Percentiles rank a stretch among this genome's conserved stretches.
phyloP scores from a whole-genome alignment of 1,140 invertebrate genomes.

The Eciton burchellii region DNA sequence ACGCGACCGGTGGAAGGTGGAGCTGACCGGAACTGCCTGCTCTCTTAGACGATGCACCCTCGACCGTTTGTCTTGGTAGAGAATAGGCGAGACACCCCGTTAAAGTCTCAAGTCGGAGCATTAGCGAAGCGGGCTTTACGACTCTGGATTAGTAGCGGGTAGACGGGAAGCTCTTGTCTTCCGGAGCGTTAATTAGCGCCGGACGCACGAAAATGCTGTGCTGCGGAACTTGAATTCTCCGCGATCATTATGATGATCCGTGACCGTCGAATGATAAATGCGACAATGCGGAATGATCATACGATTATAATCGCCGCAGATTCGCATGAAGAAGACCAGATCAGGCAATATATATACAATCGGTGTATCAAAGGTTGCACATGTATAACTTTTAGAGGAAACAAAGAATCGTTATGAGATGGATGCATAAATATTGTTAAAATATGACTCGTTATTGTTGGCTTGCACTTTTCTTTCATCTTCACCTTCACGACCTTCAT shows the following conservation, averaged over 20 bases:
- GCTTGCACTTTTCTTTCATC: too few species aligned
- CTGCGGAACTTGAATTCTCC: background rate
- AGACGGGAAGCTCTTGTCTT: slow-evolving; percentile 41
- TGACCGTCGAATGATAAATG: too few species aligned
- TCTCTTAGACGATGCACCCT: slow-evolving; percentile 61
- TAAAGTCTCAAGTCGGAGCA: slow-evolving; percentile 45
- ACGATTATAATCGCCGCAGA: too few species aligned
- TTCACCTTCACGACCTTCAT: too few species aligned
- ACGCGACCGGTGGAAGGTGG: slow-evolving; percentile 38
- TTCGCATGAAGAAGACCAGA: too few species aligned
- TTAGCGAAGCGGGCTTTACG: slow-evolving; percentile 26
- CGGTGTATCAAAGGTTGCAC: too few species aligned
- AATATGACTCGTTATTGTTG: too few species aligned
- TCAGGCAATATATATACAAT: too few species aligned
- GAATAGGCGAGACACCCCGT: slow-evolving; percentile 50
- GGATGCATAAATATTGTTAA: too few species aligned
- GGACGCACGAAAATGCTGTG: slow-evolving; percentile 8
- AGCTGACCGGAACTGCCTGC: slow-evolving; percentile 61
- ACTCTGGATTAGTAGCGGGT: slow-evolving; percentile 26
- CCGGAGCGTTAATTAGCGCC: slow-evolving; percentile 40
- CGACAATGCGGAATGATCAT: too few species aligned
- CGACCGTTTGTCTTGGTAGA: slow-evolving; percentile 49
- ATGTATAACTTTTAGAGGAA: too few species aligned
- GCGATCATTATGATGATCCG: background rate
- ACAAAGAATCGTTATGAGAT: too few species aligned